These are phyloP conservation scores for Hypomecis punctinalis DNA, from an alignment of 2,888 invertebrate species.

Conservation along the genomic window DNA sequence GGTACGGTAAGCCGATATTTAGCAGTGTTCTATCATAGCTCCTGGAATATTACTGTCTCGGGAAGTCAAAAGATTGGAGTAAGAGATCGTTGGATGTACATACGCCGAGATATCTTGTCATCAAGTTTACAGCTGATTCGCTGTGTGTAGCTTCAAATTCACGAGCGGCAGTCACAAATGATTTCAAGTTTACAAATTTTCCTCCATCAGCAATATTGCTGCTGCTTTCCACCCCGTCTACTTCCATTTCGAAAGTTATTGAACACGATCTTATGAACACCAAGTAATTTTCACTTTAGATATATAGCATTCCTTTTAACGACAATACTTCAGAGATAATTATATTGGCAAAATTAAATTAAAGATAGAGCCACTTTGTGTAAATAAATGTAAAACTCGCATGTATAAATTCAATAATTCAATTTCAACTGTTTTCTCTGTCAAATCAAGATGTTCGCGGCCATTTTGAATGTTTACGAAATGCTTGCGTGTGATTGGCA, in stretches of 20 bases:
- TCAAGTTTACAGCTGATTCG: slow-evolving; percentile 79
- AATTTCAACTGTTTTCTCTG: slow-evolving; percentile 77
- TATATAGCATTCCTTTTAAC: background rate
- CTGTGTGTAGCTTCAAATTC: slow-evolving; percentile 82
- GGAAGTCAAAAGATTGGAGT: too few species aligned
- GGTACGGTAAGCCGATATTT: too few species aligned
- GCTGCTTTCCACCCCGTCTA: slow-evolving; percentile 68
- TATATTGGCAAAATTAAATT: slow-evolving; percentile 8
- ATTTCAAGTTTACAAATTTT: slow-evolving; percentile 79
- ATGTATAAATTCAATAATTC: slow-evolving; percentile 67
- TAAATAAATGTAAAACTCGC: slow-evolving; percentile 38
- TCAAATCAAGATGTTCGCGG: slow-evolving; percentile 39
- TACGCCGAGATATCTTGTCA: slow-evolving; percentile 83
- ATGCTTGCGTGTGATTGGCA: slow-evolving; percentile 50
- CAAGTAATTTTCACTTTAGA: background rate
- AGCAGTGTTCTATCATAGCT: too few species aligned
- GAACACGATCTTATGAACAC: slow-evolving; percentile 2
- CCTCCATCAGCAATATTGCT: slow-evolving; percentile 66
- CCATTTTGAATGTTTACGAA: slow-evolving; percentile 63
- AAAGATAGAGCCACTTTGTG: slow-evolving; percentile 37
- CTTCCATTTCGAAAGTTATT: slow-evolving; percentile 63
- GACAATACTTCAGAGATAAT: background rate
- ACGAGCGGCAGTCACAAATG: slow-evolving; percentile 81
- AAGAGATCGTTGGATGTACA: slow-evolving; percentile 45
- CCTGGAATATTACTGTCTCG: too few species aligned